These are phyloP conservation scores for Drosophila setosimentum DNA, from an alignment of 2,888 invertebrate genomes.

Conservation along the genomic window DNA sequence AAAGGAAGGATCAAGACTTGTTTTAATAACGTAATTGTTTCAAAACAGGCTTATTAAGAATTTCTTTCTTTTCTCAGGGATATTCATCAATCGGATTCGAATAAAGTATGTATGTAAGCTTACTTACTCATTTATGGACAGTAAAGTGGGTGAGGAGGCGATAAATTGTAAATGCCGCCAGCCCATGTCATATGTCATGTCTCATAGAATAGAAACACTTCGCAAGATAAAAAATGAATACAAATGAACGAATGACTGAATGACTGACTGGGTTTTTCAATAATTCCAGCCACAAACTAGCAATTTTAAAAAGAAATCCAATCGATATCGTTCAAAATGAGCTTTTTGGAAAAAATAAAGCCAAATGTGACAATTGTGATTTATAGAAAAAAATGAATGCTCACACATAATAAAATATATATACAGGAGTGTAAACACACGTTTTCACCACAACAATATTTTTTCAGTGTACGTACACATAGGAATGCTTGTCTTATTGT, in stretches of 20 bases:
- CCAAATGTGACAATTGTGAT: not conserved
- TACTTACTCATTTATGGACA: not conserved
- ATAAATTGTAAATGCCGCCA: not conserved
- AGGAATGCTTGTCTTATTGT: not conserved
- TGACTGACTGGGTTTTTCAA: not conserved
- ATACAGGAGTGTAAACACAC: too few species aligned
- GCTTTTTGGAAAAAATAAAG: not conserved
- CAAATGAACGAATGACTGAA: too few species aligned
- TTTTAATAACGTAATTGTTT: not conserved
- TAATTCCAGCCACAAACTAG: not conserved
- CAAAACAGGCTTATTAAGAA: not conserved
- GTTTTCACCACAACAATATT: not conserved
- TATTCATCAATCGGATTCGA: not conserved
- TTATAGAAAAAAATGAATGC: not conserved
- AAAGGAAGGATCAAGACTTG: not conserved
- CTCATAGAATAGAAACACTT: not conserved
- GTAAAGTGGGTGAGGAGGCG: not conserved
- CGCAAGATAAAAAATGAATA: not conserved
- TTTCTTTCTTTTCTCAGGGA: not conserved
- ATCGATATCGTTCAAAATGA: not conserved
- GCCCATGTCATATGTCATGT: not conserved
- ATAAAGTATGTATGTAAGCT: not conserved
- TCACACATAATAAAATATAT: too few species aligned
- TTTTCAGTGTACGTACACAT: conserved; percentile 3
- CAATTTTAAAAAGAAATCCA: not conserved